Evolutionary conservation across 2,888 invertebrate species (phyloP).

Genomic region (Drosophila flavopinicola): DNA sequence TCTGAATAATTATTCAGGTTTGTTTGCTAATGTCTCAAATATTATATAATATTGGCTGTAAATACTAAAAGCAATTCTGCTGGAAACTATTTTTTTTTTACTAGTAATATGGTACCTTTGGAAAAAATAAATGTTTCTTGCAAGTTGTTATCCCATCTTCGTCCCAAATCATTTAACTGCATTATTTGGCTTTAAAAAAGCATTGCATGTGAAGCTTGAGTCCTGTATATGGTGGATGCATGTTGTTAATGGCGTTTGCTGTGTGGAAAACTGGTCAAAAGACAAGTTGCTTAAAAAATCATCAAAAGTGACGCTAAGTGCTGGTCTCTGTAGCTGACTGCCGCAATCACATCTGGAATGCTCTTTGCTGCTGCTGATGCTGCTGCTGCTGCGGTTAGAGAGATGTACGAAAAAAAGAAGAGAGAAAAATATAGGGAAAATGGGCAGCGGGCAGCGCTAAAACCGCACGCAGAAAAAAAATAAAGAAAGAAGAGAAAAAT

Average conservation of each 20-base stretch:
- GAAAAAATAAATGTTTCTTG: too few species aligned
- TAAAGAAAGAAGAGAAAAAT: conserved; percentile 1
- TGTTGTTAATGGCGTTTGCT: conserved; percentile 68
- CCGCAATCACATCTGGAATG: conserved; percentile 62
- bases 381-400: conserved; percentile 37
- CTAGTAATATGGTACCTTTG: too few species aligned
- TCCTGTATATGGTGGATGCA: conserved; percentile 69
- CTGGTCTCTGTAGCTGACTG: conserved; percentile 26
- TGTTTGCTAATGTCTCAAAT: too few species aligned
- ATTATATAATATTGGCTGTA: too few species aligned
- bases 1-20: too few species aligned
- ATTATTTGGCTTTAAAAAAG: conserved; percentile 18
- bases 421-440: neutral
- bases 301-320: conserved; percentile 49
- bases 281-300: conserved; percentile 56
- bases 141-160: too few species aligned
- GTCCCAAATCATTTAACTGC: too few species aligned
- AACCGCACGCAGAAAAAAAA: conserved; percentile 7
- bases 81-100: neutral
- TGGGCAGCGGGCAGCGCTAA: neutral
- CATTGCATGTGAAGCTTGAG: conserved; percentile 5
- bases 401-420: neutral
- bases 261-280: conserved; percentile 32
- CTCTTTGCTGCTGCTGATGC: conserved; percentile 56
- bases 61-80: neutral